Conservation (phyloP, 1,140 invertebrate genomes). For the Orussus abietinus region DNA sequence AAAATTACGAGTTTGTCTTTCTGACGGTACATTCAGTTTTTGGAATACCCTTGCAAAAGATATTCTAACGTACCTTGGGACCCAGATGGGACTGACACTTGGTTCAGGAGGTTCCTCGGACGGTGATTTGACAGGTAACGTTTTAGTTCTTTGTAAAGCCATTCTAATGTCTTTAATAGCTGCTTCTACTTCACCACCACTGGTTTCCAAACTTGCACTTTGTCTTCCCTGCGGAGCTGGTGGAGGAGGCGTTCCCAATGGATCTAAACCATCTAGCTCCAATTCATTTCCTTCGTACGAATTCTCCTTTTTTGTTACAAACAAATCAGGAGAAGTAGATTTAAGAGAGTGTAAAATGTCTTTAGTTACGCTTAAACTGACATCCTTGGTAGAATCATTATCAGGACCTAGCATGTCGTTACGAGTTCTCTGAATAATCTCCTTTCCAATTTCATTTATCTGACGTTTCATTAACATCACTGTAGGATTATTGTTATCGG, state of each 20-base stretch:
- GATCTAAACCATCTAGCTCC: constrained; percentile 64
- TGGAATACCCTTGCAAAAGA: constrained; percentile 20
- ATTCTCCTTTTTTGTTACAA: constrained; percentile 53
- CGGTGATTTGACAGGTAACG: constrained; percentile 57
- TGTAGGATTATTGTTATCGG: constrained; percentile 78
- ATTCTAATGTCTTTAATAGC: constrained; percentile 78
- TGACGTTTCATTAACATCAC: constrained; percentile 70
- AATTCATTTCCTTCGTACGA: constrained; percentile 47
- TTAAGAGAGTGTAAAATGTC: constrained; percentile 46
- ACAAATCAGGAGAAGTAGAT: constrained; percentile 48
- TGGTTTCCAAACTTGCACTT: constrained; percentile 42
- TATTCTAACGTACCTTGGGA: constrained; percentile 57
- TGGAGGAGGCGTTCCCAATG: constrained; percentile 64
- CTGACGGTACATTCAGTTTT: no score
- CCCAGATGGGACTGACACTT: constrained; percentile 61
- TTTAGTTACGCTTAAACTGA: constrained; percentile 43
- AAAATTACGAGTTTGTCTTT: background rate
- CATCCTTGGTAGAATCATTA: constrained; percentile 37
- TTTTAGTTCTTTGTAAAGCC: constrained; percentile 73
- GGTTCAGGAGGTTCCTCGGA: constrained; percentile 45
- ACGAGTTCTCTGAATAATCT: constrained; percentile 63
- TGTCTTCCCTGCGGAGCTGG: constrained; percentile 61
- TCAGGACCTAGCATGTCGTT: constrained; percentile 37
- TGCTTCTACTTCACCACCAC: constrained; percentile 62
- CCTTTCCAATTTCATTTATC: constrained; percentile 70